phyloP scores from a whole-genome alignment of 2,888 invertebrate species.

The Callyntrura sp. region DNA sequence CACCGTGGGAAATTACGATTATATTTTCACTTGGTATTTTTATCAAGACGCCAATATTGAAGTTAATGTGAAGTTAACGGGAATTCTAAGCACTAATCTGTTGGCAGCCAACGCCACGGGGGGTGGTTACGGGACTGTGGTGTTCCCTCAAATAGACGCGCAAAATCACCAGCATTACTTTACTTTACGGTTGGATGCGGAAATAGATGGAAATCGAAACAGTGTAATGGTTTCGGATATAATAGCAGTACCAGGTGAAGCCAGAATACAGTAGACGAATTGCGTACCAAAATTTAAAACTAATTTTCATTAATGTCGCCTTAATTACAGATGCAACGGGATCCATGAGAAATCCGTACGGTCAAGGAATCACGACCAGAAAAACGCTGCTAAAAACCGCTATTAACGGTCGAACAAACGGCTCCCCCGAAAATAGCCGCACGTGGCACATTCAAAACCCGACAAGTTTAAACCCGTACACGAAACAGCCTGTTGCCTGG shows the following conservation, averaged over 20 bases:
- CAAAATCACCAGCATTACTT: slow-evolving; percentile 78
- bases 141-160: slow-evolving; percentile 56
- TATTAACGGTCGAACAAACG: slow-evolving; percentile 41
- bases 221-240: slow-evolving; percentile 61
- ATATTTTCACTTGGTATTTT: slow-evolving; percentile 61
- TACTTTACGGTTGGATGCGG: slow-evolving; percentile 62
- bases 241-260: slow-evolving; percentile 32
- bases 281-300: no score
- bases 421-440: slow-evolving; percentile 45
- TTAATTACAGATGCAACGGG: slow-evolving; percentile 46
- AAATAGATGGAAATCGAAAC: slow-evolving; percentile 76
- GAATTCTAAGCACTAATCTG: slow-evolving; percentile 43
- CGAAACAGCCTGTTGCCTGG: slow-evolving; percentile 64
- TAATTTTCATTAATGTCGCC: no score
- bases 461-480: slow-evolving; percentile 46
- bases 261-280: no score
- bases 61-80: slow-evolving; percentile 42
- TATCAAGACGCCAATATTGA: slow-evolving; percentile 63
- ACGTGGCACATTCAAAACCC: slow-evolving; percentile 70
- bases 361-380: slow-evolving; percentile 63
- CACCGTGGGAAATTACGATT: slow-evolving; percentile 57
- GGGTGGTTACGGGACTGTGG: neutral
- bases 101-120: slow-evolving; percentile 37
- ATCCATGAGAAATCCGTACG: slow-evolving; percentile 74
- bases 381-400: slow-evolving; percentile 61